phyloP scores from a whole-genome alignment of 2,888 invertebrate species.

The Chymomyza procnemis region DNA sequence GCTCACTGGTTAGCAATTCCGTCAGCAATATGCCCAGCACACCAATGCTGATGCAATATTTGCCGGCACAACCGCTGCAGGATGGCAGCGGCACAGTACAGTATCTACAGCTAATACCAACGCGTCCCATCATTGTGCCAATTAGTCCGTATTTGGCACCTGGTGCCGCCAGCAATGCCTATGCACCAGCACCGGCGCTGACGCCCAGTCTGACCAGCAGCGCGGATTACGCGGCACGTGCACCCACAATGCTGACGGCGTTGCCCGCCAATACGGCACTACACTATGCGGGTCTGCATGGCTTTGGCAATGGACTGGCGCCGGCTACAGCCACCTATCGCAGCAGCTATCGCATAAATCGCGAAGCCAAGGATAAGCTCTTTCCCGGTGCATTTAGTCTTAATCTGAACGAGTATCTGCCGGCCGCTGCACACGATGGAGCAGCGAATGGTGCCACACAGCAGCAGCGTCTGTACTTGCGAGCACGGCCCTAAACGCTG shows the following conservation, averaged over 20 bases:
- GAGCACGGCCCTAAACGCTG: slow-evolving; percentile 51
- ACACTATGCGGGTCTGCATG: slow-evolving; percentile 35
- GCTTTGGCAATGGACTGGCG: slow-evolving; percentile 52
- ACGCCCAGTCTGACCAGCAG: slow-evolving; percentile 22
- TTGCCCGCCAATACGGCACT: slow-evolving; percentile 36
- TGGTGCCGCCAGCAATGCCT: slow-evolving; percentile 12
- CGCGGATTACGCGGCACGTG: slow-evolving; percentile 50
- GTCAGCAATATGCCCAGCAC: slow-evolving; percentile 54
- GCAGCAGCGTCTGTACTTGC: slow-evolving; percentile 45
- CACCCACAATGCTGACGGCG: slow-evolving; percentile 48
- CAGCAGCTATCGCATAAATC: slow-evolving; percentile 72
- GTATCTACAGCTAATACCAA: slow-evolving; percentile 77
- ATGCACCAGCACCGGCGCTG: slow-evolving; percentile 15
- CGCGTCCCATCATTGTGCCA: slow-evolving; percentile 77
- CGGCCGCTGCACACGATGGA: slow-evolving; percentile 47
- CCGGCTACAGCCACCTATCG: slow-evolving; percentile 48
- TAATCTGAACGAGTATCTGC: slow-evolving; percentile 77
- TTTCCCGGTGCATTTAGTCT: slow-evolving; percentile 60
- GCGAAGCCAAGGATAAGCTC: slow-evolving; percentile 70
- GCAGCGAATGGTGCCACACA: slow-evolving; percentile 16
- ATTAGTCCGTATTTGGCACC: slow-evolving; percentile 70
- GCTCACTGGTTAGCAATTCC: slow-evolving; percentile 25
- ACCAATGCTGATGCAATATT: slow-evolving; percentile 77
- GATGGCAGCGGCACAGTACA: slow-evolving; percentile 74
- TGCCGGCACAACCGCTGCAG: slow-evolving; percentile 69